Evolutionary conservation across 2,113 vertebrate species (phyloP), one percentile per base, ranked within the genome.

Genomic region (Xenopus borealis): DNA sequence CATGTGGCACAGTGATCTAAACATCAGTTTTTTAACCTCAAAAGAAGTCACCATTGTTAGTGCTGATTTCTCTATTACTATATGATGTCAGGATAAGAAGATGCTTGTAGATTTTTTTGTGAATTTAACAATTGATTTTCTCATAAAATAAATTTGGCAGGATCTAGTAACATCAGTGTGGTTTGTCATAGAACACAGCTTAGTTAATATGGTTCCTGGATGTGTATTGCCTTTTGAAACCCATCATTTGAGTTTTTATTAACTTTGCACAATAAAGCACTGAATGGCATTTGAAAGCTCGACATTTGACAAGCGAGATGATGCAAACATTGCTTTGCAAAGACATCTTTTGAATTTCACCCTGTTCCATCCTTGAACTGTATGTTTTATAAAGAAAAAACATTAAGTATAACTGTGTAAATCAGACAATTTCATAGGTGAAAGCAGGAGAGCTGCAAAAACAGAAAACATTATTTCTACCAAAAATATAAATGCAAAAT

Each of bases 201-300:
- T 50, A 50, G 47, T 50, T 13, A 50, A 50, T 50, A 50, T 50
- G 47, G 47, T 12, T 50, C 47, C 47, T 16, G 12, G 14, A 50
- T 50, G 12, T 50, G 14, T 50, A 50, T 16, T 50, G 14, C 47
- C 11, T 40, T 16, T 1, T 50, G 47, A 50, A 50, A 50, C 14
- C 11, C 14, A 50, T 50, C 14, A 50, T 13, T 50, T 12, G 14
- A 7, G 17, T 44, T 30, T 33, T 44, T 64, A 44, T 44, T 64
- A 30, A 17, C 12, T 44, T 17, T 17, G 12, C 62, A 66, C 63
- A 66, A 66, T 19, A 66, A 45, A 66, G 44, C 63, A n/a, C 18
- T 66, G 44, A 66, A 46, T 66, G 33, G 44, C 44, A 66, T 66
- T 71, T 71, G n/a, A 62, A 47, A 50, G 69, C 58, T 71, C 19